Percentiles rank a stretch among this genome's conserved stretches.
phyloP scores from a whole-genome alignment of 2,797 vertebrate species.

The Sebastolobus altivelis region DNA sequence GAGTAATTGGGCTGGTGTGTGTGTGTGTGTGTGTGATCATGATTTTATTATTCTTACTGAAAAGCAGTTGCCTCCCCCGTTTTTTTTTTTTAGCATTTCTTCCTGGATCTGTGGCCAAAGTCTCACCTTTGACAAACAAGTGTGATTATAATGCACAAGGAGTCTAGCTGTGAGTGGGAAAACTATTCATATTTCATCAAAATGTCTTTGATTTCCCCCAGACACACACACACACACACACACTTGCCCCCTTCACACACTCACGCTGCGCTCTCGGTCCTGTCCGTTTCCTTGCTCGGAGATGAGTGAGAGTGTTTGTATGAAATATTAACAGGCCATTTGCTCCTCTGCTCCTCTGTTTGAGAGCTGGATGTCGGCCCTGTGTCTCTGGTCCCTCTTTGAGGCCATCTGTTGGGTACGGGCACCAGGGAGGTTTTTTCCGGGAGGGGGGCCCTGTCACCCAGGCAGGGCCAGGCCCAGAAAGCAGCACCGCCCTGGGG shows the following conservation, averaged over 20 bases:
- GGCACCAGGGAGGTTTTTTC: conserved; percentile 82
- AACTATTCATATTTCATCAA: conserved; percentile 78
- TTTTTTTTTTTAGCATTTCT: conserved; percentile 9
- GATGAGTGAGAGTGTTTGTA: conserved; percentile 82
- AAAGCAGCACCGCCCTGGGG: conserved; percentile 77
- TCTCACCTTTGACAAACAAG: conserved; percentile 48
- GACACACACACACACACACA: conserved; percentile 38
- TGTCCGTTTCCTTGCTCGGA: conserved; percentile 71
- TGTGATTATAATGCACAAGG: conserved; percentile 58
- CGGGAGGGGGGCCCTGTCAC: conserved; percentile 79
- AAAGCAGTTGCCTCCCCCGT: conserved; percentile 1
- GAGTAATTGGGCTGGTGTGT: conserved; percentile 63
- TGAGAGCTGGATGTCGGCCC: conserved; percentile 84
- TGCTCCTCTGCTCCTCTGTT: conserved; percentile 84
- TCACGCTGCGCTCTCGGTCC: conserved; percentile 55
- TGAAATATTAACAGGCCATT: conserved; percentile 87
- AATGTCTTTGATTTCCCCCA: conserved; percentile 78
- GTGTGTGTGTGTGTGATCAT: neutral
- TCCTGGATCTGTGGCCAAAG: conserved; percentile 19
- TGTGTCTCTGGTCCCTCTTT: conserved; percentile 85
- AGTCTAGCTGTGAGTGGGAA: conserved; percentile 53
- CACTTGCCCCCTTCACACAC: conserved; percentile 43
- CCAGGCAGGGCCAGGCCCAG: conserved; percentile 77
- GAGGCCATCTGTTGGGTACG: conserved; percentile 89
- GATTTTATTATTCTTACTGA: conserved; percentile 20